Evolutionary conservation across 2,113 vertebrate species (phyloP).

Genomic region (Tichodroma muraria): DNA sequence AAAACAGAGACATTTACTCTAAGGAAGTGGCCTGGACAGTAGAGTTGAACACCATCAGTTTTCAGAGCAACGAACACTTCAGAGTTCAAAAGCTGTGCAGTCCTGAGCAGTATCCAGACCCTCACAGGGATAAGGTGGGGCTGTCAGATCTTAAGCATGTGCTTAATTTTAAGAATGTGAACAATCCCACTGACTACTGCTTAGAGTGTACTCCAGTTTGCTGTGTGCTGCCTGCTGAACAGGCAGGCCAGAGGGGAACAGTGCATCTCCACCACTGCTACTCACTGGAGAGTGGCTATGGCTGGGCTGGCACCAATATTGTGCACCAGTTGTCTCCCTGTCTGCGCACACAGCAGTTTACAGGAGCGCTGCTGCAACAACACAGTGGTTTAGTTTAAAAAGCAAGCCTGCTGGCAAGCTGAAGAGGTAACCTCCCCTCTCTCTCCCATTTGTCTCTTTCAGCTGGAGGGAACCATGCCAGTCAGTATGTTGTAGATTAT

Average conservation of each 20-base stretch:
- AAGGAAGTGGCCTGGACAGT: neutral
- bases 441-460: neutral
- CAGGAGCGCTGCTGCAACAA: neutral
- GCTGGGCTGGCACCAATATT: accelerated
- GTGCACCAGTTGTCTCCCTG: neutral
- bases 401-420: neutral
- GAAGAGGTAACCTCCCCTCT: neutral
- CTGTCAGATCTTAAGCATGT: neutral
- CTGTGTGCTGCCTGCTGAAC: neutral
- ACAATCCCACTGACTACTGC: neutral
- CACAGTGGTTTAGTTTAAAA: neutral
- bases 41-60: neutral
- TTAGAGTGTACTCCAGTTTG: neutral
- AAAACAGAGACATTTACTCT: neutral
- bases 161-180: neutral
- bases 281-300: neutral
- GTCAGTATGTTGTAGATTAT: neutral
- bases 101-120: neutral
- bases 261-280: neutral
- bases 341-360: neutral
- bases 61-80: neutral
- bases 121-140: neutral
- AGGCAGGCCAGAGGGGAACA: neutral
- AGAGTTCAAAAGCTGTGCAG: neutral
- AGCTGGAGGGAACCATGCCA: conserved; percentile 9